Percentiles rank a stretch among this genome's conserved stretches.
These are phyloP conservation scores for Geococcyx californianus DNA, from an alignment of 2,113 vertebrate species.

Conservation along the genomic window DNA sequence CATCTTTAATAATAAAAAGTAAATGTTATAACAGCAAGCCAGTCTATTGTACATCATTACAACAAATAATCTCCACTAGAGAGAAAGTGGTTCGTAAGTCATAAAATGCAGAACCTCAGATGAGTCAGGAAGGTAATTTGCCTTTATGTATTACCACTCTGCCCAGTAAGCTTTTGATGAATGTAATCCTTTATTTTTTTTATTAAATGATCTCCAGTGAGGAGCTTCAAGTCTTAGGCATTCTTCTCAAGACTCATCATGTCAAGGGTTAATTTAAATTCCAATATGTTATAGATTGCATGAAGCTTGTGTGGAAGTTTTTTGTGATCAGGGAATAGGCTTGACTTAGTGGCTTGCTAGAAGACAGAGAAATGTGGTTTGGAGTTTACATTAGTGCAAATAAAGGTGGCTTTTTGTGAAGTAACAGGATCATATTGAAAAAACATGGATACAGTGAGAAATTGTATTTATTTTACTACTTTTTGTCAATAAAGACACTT, in stretches of 20 bases:
- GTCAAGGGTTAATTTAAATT: constrained; percentile 11
- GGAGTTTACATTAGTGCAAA: background rate
- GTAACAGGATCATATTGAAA: background rate
- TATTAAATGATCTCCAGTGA: background rate
- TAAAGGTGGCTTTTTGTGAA: background rate
- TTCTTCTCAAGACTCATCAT: background rate
- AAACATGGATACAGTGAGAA: accelerated
- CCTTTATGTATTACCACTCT: constrained; percentile 1
- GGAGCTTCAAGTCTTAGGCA: background rate
- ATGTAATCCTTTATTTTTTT: background rate
- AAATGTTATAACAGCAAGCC: background rate
- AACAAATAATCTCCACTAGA: background rate
- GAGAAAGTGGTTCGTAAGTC: constrained; percentile 6
- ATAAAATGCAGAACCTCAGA: background rate
- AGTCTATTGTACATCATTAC: background rate
- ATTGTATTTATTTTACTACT: background rate
- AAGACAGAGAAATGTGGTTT: background rate
- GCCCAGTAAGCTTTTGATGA: constrained; percentile 7
- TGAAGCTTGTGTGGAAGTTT: background rate
- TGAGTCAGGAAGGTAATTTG: constrained; percentile 32
- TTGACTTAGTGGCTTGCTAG: background rate
- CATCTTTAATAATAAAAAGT: background rate
- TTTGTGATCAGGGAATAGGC: background rate
- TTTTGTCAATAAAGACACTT: background rate
- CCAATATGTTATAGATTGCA: background rate